Percentiles rank a stretch among this genome's conserved stretches.
These are phyloP conservation scores for Acrobasis consociella DNA, from an alignment of 2,888 invertebrate genomes.

Conservation along the genomic window DNA sequence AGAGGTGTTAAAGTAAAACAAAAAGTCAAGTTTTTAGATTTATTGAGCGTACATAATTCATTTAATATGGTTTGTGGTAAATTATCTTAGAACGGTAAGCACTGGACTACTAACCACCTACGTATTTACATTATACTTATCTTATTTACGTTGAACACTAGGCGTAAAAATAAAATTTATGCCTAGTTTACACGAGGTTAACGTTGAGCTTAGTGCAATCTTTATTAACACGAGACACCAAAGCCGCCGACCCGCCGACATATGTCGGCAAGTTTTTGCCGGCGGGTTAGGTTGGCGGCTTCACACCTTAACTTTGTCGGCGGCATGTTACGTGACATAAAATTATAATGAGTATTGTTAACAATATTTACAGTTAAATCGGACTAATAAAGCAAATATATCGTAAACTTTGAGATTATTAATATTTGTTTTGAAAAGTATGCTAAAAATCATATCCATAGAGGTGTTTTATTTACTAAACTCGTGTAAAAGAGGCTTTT, in stretches of 20 bases:
- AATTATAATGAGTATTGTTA: too few species aligned
- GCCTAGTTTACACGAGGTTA: conserved; percentile 3
- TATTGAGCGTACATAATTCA: conserved; percentile 45
- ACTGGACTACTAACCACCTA: conserved; percentile 1
- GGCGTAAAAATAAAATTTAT: background rate
- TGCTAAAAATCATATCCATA: too few species aligned
- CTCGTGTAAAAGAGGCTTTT: conserved; percentile 3
- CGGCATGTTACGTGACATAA: too few species aligned
- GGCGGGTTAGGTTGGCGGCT: too few species aligned
- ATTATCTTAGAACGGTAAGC: conserved; percentile 14
- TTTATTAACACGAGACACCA: too few species aligned
- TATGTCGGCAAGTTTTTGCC: too few species aligned
- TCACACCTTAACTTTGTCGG: too few species aligned
- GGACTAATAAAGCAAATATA: too few species aligned
- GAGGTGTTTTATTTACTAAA: background rate
- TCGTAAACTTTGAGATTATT: background rate
- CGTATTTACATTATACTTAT: conserved; percentile 12
- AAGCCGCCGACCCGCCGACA: too few species aligned
- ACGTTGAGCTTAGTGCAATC: background rate
- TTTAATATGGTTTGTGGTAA: conserved; percentile 3
- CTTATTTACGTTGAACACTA: conserved; percentile 11
- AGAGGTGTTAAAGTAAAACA: background rate
- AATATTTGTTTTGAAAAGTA: background rate
- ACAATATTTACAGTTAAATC: too few species aligned
- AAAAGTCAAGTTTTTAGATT: conserved; percentile 31